These are phyloP conservation scores for Beris morrisii DNA, from an alignment of 2,888 invertebrate genomes.

Conservation along the genomic window DNA sequence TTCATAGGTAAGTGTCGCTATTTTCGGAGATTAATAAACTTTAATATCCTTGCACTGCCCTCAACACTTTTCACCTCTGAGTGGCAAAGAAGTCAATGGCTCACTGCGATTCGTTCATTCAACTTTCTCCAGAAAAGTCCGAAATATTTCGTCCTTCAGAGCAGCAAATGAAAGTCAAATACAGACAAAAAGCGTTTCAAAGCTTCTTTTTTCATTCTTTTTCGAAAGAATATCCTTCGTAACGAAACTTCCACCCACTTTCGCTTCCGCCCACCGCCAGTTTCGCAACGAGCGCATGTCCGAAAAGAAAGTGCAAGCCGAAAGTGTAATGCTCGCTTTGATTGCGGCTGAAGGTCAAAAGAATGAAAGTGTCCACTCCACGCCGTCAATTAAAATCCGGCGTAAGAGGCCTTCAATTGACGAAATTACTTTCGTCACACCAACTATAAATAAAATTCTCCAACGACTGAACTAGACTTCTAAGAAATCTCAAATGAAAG, in stretches of 20 bases:
- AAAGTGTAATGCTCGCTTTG: slow-evolving; percentile 17
- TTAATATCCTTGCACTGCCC: too few relatives aligned
- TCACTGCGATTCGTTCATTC: background rate
- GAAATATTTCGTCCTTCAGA: slow-evolving; percentile 41
- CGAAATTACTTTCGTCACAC: too few relatives aligned
- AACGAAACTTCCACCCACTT: background rate
- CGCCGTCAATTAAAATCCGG: too few relatives aligned
- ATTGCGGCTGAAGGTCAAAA: slow-evolving; percentile 27
- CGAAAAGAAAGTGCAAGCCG: slow-evolving; percentile 35
- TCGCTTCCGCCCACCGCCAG: background rate
- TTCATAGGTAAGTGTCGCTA: too few relatives aligned
- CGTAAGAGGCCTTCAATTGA: too few relatives aligned
- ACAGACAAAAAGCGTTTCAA: slow-evolving; percentile 1
- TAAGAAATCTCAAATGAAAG: too few relatives aligned
- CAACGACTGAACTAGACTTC: too few relatives aligned
- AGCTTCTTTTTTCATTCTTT: slow-evolving; percentile 2
- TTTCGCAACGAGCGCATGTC: slow-evolving; percentile 21
- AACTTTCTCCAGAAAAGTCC: slow-evolving; percentile 22
- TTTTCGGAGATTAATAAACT: too few relatives aligned
- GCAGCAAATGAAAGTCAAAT: slow-evolving; percentile 41
- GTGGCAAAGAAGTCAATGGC: too few relatives aligned
- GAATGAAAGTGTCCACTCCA: slow-evolving; percentile 21
- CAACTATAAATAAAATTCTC: too few relatives aligned
- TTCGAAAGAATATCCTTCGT: background rate
- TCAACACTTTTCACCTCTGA: too few relatives aligned